Evolutionary conservation across 2,888 invertebrate genomes (phyloP).

Genomic region (Polietes domitor): DNA sequence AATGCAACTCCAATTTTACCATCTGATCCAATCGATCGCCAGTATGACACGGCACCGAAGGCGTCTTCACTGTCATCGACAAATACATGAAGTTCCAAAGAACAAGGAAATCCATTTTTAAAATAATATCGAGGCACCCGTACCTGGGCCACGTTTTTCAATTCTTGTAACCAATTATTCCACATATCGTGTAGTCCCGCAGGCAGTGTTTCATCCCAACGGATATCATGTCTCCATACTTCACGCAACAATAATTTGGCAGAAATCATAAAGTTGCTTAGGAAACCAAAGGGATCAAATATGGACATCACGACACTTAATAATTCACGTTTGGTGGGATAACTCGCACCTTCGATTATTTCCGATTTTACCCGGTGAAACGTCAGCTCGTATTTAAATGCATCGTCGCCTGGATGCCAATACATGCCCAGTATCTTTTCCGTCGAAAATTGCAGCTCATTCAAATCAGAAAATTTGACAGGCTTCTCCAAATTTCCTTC

Average conservation of each 20-base stretch:
- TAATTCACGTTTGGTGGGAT: too few species aligned
- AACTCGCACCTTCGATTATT: too few species aligned
- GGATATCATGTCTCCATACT: too few species aligned
- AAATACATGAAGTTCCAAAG: slow-evolving; percentile 50
- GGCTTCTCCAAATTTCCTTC: background rate
- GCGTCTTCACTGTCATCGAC: slow-evolving; percentile 59
- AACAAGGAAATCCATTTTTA: background rate
- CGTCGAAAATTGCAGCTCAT: background rate
- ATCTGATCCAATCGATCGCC: slow-evolving; percentile 33
- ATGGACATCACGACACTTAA: slow-evolving; percentile 30
- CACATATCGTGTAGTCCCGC: background rate
- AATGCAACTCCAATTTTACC: slow-evolving; percentile 52
- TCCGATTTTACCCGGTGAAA: too few species aligned
- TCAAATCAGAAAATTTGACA: background rate
- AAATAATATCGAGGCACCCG: slow-evolving; percentile 44
- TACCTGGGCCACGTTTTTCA: slow-evolving; percentile 1
- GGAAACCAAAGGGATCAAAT: background rate
- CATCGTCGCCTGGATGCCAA: too few species aligned
- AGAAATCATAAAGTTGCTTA: background rate
- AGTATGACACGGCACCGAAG: slow-evolving; percentile 55
- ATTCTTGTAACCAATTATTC: slow-evolving; percentile 18
- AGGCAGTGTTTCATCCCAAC: too few species aligned
- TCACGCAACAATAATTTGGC: too few species aligned
- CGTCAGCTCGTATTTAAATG: too few species aligned
- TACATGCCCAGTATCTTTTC: too few species aligned